Evolutionary conservation across 2,797 vertebrate species (phyloP), one percentile per base, ranked within the genome.

Genomic region (Pelobates cultripes): DNA sequence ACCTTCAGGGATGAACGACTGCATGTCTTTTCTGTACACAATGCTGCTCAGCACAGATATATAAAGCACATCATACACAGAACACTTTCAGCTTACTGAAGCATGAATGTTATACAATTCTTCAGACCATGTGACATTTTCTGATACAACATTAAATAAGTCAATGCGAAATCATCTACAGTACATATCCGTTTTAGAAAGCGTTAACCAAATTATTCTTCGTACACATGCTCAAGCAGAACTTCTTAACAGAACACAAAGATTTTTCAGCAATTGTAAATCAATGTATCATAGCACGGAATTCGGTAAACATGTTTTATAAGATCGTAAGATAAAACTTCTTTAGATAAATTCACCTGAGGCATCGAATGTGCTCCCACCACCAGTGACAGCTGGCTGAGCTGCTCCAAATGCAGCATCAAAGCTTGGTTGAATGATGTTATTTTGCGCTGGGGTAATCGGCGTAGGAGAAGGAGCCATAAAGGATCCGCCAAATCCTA

Each of bases 351-450:
- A 85, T 93, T 93, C 88, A 99, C 98, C 97, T 93, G 97, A 97
- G 8, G 97, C 88, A 90, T 98, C 96, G 85, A 99, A 95, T 0
- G 94, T 96, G 88, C 94, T 92, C 80, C 90, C 85, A 28, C 74
- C 45, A 7, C 70, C 71, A 70, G 71, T 84, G 0, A 94, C 90
- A 90, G 93, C 93, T 91, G 94, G 84, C 15, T 79, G 82, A 44
- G 95, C 84, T 44, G 95, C 88, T 78, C 93, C 95, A 86, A 99
- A 95, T 75, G 93, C 94, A 73, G 90, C 90, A 72, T 99, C 97
- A 47, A 99, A 98, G 81, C 95, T 94, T 3, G 96, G 94, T 86
- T 98, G 97, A 78, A 99, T 90, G 83, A 99, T 93, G 90, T 95
- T 94, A 66, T 94, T 94, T 86, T 97, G 96, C 87, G 92, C 92